Conservation (phyloP, 2,797 vertebrate species). For the Girardinus metallicus region DNA sequence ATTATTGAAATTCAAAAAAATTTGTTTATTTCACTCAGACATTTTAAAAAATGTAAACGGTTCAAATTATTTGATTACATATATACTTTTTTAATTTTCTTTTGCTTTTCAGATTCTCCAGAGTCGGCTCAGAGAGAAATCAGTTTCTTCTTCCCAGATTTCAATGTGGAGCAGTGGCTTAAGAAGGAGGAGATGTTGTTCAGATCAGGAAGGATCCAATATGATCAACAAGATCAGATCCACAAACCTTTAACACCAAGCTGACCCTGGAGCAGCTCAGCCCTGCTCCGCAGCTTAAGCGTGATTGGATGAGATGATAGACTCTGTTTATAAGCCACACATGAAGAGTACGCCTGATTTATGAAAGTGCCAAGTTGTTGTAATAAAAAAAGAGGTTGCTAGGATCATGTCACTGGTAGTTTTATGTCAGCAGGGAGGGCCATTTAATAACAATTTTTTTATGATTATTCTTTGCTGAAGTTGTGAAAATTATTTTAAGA, state of each 20-base stretch:
- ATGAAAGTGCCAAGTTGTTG: conserved; percentile 12
- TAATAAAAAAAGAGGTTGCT: background rate
- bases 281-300: background rate
- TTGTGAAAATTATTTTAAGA: background rate
- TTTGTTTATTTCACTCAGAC: background rate
- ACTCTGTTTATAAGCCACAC: background rate
- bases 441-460: background rate
- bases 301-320: background rate
- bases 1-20: background rate
- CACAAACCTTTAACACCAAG: conserved; percentile 65
- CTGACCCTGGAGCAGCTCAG: conserved; percentile 45
- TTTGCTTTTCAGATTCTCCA: conserved; percentile 83
- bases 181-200: conserved; percentile 83
- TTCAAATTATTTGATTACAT: background rate
- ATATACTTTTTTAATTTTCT: background rate
- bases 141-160: conserved; percentile 94
- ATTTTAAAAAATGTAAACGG: background rate
- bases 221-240: conserved; percentile 74
- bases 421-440: background rate
- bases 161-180: conserved; percentile 84
- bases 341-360: background rate
- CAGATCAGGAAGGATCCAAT: conserved; percentile 71
- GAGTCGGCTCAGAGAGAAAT: conserved; percentile 92
- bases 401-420: background rate
- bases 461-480: background rate